Evolutionary conservation across 64 coral and sea anemone species (phyloP), one percentile per base, ranked within the genome.

Genomic region (Pocillopora damicornis): DNA sequence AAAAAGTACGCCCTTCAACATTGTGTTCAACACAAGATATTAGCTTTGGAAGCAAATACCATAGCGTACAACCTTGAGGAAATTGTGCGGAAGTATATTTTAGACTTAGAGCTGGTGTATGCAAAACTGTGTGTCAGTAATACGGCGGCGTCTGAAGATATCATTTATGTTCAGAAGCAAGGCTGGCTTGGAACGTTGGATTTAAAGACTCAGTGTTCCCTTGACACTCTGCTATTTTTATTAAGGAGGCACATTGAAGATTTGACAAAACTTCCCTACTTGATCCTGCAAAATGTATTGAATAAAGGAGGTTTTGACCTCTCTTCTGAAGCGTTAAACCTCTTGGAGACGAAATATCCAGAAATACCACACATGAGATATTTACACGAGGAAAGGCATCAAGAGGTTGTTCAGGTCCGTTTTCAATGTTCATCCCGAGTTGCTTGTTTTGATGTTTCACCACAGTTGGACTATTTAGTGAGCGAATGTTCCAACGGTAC

Each of bases 371-470:
- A 83, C 17, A 83, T 83, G 80, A 63, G 67, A 63, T 51, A 37
- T 18, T 7, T 83, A 11, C 5, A 51, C 15, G 67, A 83, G 36
- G 20, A 83, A 0, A 22, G 20, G 1, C 17, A 42, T 1, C 61
- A n/a, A 63, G 62, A 35, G 67, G 18, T 35, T 14, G 62, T 69
- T 83, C 63, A 68, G 67, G 36, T 63, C 13, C 7, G 0, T 16
- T 83, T 69, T 68, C 15, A 45, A 37, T 68, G 35, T 51, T 45
- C 35, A 15, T 66, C 80, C 11, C 1, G 45, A 23, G 80, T 83
- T 18, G 80, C 35, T 68, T 83, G 80, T 83, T 83, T 83, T 11
- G 80, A 83, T 45, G 80, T 83, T 37, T 83, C 80, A 11, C 61
- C 80, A 11, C 35, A 20, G 61, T 67, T 17, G 22, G 80, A 83